Evolutionary conservation across 2,113 vertebrate genomes (phyloP).

Genomic region (Merops nubicus): DNA sequence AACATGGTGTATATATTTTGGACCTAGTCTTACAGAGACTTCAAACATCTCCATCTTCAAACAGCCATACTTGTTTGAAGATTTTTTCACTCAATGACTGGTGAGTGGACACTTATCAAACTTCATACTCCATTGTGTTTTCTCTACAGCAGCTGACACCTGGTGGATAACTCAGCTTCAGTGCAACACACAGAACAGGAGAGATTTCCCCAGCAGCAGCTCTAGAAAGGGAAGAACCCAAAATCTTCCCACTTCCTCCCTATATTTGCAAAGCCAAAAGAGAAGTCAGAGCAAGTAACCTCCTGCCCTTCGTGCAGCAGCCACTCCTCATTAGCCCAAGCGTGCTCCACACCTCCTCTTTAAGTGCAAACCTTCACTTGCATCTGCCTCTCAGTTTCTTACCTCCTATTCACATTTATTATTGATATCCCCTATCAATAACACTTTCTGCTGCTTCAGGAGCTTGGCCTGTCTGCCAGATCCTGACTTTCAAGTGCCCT

Average conservation of each 20-base stretch:
- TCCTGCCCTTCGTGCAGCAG: background rate
- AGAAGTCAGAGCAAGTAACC: background rate
- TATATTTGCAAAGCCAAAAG: background rate
- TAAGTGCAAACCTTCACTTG: background rate
- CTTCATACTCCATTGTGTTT: background rate
- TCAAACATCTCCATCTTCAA: too few species aligned
- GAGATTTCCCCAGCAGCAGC: background rate
- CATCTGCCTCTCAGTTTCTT: background rate
- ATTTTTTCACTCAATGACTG: background rate
- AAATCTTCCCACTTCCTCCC: background rate
- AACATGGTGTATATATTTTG: background rate
- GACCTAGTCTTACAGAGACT: background rate
- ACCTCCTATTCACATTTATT: conserved; percentile 14
- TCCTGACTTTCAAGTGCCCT: background rate
- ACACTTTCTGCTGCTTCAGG: background rate
- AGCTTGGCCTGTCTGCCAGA: background rate
- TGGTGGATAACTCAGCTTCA: background rate
- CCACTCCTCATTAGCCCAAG: background rate
- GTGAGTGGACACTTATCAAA: background rate
- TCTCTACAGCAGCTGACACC: background rate
- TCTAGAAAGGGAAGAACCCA: background rate
- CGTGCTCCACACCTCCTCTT: background rate
- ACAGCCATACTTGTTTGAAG: background rate
- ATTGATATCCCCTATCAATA: conserved; percentile 48
- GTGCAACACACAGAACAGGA: accelerated